These are phyloP conservation scores for Drosophila kikkawai DNA, from an alignment of 1,140 invertebrate genomes.

Conservation along the genomic window DNA sequence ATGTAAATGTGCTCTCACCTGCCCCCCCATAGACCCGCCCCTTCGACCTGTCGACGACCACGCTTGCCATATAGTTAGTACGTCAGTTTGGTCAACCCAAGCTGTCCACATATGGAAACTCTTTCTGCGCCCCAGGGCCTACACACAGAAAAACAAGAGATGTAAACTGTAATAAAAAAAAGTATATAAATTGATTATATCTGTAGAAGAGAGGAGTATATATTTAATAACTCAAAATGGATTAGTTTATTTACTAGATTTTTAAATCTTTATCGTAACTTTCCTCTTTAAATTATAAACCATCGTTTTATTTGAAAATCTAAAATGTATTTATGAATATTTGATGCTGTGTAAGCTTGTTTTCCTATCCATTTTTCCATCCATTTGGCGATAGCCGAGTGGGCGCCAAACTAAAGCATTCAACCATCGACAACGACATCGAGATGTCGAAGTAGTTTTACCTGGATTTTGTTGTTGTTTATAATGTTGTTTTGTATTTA, in stretches of 20 bases:
- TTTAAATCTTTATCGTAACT: too few species aligned
- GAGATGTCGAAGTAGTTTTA: conserved; percentile 43
- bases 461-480: conserved; percentile 40
- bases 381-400: conserved; percentile 58
- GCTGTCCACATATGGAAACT: conserved; percentile 50
- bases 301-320: background rate
- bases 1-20: conserved; percentile 77
- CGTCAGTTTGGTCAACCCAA: conserved; percentile 42
- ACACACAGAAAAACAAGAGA: conserved; percentile 12
- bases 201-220: background rate
- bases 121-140: conserved; percentile 8
- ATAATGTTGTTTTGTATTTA: conserved; percentile 29
- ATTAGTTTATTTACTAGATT: background rate
- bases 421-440: conserved; percentile 38
- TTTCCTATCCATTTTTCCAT: conserved; percentile 36
- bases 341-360: conserved; percentile 23
- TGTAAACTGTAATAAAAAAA: background rate
- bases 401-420: conserved; percentile 58
- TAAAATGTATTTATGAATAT: background rate
- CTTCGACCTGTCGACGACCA: conserved; percentile 33
- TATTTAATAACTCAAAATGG: background rate
- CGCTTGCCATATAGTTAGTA: conserved; percentile 48
- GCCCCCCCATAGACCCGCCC: conserved; percentile 3
- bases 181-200: background rate
- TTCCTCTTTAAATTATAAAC: background rate